phyloP scores from a whole-genome alignment of 2,797 vertebrate species.

The Dallia pectoralis region DNA sequence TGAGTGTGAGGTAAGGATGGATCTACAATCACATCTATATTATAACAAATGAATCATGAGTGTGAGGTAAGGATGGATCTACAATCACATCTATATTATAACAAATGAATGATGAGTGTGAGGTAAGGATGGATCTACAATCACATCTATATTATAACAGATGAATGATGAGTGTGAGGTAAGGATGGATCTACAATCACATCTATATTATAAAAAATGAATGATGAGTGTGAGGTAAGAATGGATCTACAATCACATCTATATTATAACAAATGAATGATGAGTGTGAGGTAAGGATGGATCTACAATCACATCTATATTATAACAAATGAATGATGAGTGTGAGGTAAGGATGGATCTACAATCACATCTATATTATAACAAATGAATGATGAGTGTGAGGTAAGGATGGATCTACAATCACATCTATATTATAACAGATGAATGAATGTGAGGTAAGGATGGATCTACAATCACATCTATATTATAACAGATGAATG shows the following conservation, averaged over 20 bases:
- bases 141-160: too few species aligned
- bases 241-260: neutral
- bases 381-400: conserved; percentile 85
- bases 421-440: too few species aligned
- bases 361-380: too few species aligned
- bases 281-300: conserved; percentile 83
- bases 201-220: too few species aligned
- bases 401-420: conserved; percentile 74
- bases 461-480: neutral
- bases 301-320: neutral
- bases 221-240: conserved; percentile 88
- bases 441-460: conserved; percentile 90
- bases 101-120: conserved; percentile 85
- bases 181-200: conserved; percentile 37
- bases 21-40: neutral
- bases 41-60: conserved; percentile 86
- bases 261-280: too few species aligned
- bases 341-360: conserved; percentile 79
- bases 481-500: too few species aligned
- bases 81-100: too few species aligned
- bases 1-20: conserved; percentile 83
- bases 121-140: conserved; percentile 74
- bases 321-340: conserved; percentile 86
- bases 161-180: conserved; percentile 90
- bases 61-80: conserved; percentile 79